Evolutionary conservation across 1,140 invertebrate genomes (phyloP).

Genomic region (Orius insidiosus): DNA sequence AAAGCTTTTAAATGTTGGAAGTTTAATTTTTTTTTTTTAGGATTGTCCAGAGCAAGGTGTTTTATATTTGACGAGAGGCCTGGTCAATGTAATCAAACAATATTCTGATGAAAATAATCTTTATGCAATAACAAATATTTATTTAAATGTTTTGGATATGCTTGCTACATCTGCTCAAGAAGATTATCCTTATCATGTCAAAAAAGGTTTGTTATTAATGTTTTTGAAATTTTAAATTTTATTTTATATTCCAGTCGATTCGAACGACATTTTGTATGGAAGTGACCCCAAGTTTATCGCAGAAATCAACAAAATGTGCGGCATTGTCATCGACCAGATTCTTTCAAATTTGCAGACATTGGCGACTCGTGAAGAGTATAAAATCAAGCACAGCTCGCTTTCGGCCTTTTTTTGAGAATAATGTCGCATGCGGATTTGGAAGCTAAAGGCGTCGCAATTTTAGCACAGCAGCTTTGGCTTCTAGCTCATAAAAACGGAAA

Average conservation of each 20-base stretch:
- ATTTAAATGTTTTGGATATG: constrained; percentile 53
- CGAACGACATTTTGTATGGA: constrained; percentile 86
- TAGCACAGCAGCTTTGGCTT: constrained; percentile 64
- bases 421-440: constrained; percentile 48
- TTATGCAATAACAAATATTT: constrained; percentile 38
- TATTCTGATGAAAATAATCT: constrained; percentile 42
- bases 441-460: constrained; percentile 34
- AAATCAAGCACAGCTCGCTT: constrained; percentile 41
- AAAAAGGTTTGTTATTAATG: constrained; percentile 39
- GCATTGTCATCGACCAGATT: constrained; percentile 59
- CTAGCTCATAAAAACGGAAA: constrained; percentile 43
- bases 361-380: constrained; percentile 35
- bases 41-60: constrained; percentile 75
- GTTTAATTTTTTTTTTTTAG: constrained; percentile 25
- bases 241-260: constrained; percentile 48
- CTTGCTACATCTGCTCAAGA: constrained; percentile 57
- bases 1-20: no score
- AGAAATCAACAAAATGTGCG: constrained; percentile 62
- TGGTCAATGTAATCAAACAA: constrained; percentile 55
- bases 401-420: constrained; percentile 59
- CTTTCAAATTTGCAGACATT: constrained; percentile 50
- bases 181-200: constrained; percentile 62
- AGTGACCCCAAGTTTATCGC: constrained; percentile 67
- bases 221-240: background rate
- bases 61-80: constrained; percentile 53